Conservation (phyloP, 2,113 vertebrate species). For the Brachionichthys hirsutus region DNA sequence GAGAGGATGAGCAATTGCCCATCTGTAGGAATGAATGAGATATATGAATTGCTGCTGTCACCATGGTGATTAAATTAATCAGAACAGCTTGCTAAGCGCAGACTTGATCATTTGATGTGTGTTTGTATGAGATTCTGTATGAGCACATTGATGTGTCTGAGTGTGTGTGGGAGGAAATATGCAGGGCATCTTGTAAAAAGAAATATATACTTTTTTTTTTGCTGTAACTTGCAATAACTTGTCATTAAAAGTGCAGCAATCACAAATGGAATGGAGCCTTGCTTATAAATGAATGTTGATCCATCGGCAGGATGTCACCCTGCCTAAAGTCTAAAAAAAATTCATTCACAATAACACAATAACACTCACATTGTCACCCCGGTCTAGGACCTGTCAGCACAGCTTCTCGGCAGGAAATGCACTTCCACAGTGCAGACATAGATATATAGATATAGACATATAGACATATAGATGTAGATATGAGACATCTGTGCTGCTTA, state of each 20-base stretch:
- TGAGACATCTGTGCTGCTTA: constrained; percentile 35
- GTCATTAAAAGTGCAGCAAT: constrained; percentile 35
- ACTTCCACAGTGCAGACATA: no score
- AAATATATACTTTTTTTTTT: background rate
- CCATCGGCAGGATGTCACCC: constrained; percentile 45
- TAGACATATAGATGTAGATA: constrained; percentile 48
- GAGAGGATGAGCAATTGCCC: constrained; percentile 56
- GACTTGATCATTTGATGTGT: constrained; percentile 39
- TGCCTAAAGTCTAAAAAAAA: constrained; percentile 64
- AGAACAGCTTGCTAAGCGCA: constrained; percentile 42
- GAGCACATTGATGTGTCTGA: background rate
- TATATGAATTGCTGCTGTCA: constrained; percentile 56
- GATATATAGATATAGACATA: constrained; percentile 64
- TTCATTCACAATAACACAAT: constrained; percentile 63
- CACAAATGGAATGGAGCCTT: constrained; percentile 19
- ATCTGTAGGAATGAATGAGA: constrained; percentile 53
- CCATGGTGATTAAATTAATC: constrained; percentile 41
- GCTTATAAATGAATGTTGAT: constrained; percentile 48
- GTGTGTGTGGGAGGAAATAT: constrained; percentile 1
- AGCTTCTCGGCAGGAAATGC: constrained; percentile 58
- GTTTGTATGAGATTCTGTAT: constrained; percentile 10
- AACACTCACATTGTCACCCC: constrained; percentile 42
- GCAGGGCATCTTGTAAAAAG: background rate
- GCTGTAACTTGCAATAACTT: background rate
- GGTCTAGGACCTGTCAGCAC: constrained; percentile 58